A percentile compares a stretch with the other conserved stretches of the same genome.
Conservation (phyloP, 2,797 vertebrate species). For the Erpetoichthys calabaricus region DNA sequence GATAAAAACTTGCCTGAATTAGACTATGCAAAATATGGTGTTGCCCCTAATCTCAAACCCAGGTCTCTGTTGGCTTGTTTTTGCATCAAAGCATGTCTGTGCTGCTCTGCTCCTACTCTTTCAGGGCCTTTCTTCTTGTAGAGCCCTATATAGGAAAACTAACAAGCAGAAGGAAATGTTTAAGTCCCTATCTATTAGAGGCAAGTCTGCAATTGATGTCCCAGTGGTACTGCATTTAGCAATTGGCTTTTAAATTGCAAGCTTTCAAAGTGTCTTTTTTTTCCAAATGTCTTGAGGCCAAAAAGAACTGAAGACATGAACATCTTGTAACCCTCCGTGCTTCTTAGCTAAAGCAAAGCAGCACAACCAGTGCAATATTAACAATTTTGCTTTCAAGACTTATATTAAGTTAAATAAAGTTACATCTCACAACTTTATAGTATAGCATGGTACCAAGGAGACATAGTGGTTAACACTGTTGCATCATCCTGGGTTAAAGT, state of each 20-base stretch:
- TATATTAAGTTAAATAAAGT: too few species aligned
- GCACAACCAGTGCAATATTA: too few species aligned
- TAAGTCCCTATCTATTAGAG: not conserved
- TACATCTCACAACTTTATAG: too few species aligned
- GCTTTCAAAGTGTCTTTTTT: not conserved
- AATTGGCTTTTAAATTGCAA: conserved; percentile 1
- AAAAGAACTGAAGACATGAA: not conserved
- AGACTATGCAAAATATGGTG: too few species aligned
- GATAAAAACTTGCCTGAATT: too few species aligned
- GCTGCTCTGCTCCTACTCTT: not conserved
- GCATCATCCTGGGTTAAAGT: too few species aligned
- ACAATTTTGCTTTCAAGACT: too few species aligned
- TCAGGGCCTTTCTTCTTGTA: not conserved
- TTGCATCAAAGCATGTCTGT: not conserved
- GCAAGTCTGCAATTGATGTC: not conserved
- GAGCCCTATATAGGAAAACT: not conserved
- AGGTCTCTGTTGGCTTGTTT: too few species aligned
- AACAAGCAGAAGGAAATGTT: not conserved
- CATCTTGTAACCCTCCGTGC: not conserved
- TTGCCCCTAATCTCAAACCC: too few species aligned
- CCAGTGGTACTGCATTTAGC: not conserved
- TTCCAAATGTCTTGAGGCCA: not conserved
- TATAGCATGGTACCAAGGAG: too few species aligned
- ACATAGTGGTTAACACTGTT: too few species aligned
- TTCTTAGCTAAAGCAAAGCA: too few species aligned